phyloP scores from a whole-genome alignment of 2,888 invertebrate species.

The Plebejus anna region DNA sequence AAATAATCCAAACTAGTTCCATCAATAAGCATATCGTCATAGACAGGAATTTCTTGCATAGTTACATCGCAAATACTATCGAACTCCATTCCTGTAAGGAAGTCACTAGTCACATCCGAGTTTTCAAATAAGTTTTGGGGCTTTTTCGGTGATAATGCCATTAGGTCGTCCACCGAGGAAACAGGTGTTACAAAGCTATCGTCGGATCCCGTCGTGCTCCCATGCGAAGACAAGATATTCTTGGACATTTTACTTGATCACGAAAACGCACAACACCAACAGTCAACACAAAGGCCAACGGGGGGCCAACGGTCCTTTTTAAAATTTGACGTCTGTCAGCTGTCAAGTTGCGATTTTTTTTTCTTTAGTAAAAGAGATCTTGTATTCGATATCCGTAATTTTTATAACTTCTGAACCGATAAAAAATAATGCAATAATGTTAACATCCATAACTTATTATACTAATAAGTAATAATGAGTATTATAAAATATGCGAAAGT shows the following conservation, averaged over 20 bases:
- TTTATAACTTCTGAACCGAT: too few species aligned
- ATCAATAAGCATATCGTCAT: slow-evolving; percentile 76
- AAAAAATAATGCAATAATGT: too few species aligned
- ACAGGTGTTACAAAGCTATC: slow-evolving; percentile 62
- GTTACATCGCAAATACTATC: slow-evolving; percentile 69
- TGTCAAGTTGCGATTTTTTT: slow-evolving; percentile 11
- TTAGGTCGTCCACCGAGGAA: slow-evolving; percentile 63
- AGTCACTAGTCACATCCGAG: slow-evolving; percentile 55
- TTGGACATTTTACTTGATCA: slow-evolving; percentile 28
- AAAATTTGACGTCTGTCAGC: slow-evolving; percentile 21
- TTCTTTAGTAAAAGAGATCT: neutral
- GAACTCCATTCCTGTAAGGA: slow-evolving; percentile 63
- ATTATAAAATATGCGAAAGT: too few species aligned
- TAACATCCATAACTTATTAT: too few species aligned
- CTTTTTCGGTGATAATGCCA: slow-evolving; percentile 62
- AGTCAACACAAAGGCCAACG: slow-evolving; percentile 26
- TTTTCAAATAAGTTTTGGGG: slow-evolving; percentile 44
- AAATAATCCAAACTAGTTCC: slow-evolving; percentile 79
- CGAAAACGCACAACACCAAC: neutral
- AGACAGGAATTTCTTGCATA: slow-evolving; percentile 60
- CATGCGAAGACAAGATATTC: slow-evolving; percentile 53
- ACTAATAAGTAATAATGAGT: too few species aligned
- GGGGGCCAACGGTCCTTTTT: slow-evolving; percentile 29
- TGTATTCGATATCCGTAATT: too few species aligned
- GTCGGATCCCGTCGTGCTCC: slow-evolving; percentile 52